A percentile compares a stretch with the other conserved stretches of the same genome.
Conservation (phyloP, 1,140 invertebrate genomes). For the Leptinotarsa defecta region DNA sequence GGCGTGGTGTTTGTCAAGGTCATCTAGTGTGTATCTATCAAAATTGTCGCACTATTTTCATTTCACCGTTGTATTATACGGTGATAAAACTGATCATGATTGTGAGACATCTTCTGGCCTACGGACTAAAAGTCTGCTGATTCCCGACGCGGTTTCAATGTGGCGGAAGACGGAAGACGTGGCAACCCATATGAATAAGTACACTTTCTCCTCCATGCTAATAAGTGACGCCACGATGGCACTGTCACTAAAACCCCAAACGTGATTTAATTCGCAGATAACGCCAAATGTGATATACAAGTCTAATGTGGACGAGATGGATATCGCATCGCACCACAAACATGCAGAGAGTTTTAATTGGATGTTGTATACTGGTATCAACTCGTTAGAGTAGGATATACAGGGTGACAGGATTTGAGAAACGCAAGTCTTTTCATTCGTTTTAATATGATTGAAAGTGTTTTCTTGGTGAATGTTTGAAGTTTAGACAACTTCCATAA, state of each 20-base stretch:
- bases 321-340: constrained; percentile 10
- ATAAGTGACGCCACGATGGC: constrained; percentile 20
- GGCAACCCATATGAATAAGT: constrained; percentile 23
- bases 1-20: too few relatives aligned
- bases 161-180: constrained; percentile 23
- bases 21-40: too few relatives aligned
- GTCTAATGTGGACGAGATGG: constrained; percentile 20
- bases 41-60: too few relatives aligned
- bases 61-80: too few relatives aligned
- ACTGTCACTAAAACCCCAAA: constrained; percentile 23
- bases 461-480: too few relatives aligned
- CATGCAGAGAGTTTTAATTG: background rate
- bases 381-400: too few relatives aligned
- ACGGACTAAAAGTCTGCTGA: background rate
- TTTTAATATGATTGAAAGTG: too few relatives aligned
- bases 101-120: background rate
- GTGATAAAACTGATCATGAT: too few relatives aligned
- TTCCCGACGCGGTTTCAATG: constrained; percentile 19
- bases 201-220: constrained; percentile 24
- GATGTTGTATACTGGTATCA: background rate
- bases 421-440: too few relatives aligned
- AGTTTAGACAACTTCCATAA: too few relatives aligned
- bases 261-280: constrained; percentile 25
- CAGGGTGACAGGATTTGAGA: too few relatives aligned
- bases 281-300: constrained; percentile 24